phyloP scores from a whole-genome alignment of 1,140 invertebrate species.

The Odontomachus brunneus region DNA sequence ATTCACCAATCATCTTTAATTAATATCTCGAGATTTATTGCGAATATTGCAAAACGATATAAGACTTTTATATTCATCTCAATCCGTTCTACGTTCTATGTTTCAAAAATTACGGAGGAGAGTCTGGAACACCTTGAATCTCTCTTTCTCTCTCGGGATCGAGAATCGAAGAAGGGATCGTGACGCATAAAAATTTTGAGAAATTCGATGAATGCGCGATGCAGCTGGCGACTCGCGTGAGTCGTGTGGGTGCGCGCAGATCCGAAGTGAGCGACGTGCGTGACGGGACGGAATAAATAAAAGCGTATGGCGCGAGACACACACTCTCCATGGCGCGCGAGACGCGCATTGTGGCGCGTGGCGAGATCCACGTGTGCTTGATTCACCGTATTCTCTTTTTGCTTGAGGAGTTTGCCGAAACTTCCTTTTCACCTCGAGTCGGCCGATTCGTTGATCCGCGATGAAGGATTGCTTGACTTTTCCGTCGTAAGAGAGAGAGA shows the following conservation, averaged over 20 bases:
- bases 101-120: too few relatives aligned
- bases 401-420: conserved; percentile 33
- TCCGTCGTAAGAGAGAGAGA: background rate
- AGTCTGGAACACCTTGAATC: too few relatives aligned
- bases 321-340: conserved; percentile 50
- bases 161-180: conserved; percentile 47
- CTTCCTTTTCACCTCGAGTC: conserved; percentile 12
- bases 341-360: conserved; percentile 64
- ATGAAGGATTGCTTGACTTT: conserved; percentile 56
- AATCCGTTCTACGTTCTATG: too few relatives aligned
- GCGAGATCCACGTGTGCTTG: conserved; percentile 41
- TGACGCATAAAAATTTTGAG: conserved; percentile 72
- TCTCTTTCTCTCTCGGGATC: background rate
- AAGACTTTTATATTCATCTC: too few relatives aligned
- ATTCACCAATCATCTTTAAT: too few relatives aligned
- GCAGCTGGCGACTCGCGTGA: conserved; percentile 66
- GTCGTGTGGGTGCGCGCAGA: conserved; percentile 66
- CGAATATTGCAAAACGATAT: too few relatives aligned
- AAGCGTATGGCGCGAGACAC: conserved; percentile 70
- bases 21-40: too few relatives aligned
- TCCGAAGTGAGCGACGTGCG: conserved; percentile 70
- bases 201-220: conserved; percentile 60
- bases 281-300: conserved; percentile 76
- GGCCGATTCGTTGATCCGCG: conserved; percentile 39
- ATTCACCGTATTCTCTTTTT: conserved; percentile 47